Evolutionary conservation across 1,140 invertebrate genomes (phyloP), one percentile per base, ranked within the genome.

Genomic region (Caerostris darwini): DNA sequence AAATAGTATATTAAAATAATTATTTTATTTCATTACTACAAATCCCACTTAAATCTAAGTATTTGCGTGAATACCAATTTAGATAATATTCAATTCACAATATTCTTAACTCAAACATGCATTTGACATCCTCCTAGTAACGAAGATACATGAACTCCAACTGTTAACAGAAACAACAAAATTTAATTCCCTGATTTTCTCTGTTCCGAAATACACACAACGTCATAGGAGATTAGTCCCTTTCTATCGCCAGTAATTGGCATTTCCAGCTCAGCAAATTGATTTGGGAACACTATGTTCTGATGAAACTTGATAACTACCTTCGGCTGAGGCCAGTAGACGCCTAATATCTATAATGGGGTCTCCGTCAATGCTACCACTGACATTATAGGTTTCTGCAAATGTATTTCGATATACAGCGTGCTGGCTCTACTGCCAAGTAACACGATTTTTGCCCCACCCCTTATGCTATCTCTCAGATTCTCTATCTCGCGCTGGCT

Each of bases 331-430:
- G 92, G 92, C 83, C 67, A 94, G 92, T 94, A 94, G 69, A 94
- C 92, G 92, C 69, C 92, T 94, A 94, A 94, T 94, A 94, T 94
- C 92, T 88, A 85, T 94, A 94, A 94, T 94, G 92, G 92, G 34
- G 56, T 58, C n/a, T 86, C 61, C 54, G 86, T 50, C 69, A 71
- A 50, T 71, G 56, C 83, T 71, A 67, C 92, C 34, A 93, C 92
- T 87, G 83, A 87, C 83, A 93, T 93, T 93, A 93, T 87, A 93
- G 92, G 92, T 88, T 93, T 69, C 86, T 88, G 86, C 85, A 94
- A 94, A 94, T 94, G 85, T 94, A 89, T 88, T 94, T 94, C 86
- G 92, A 88, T 89, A 88, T 64, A 57, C 71, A 61, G 19, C 82
- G 6, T 34, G 64, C 89, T 58, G 10, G 3, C 14, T 54, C 64